Base-by-base conservation (phyloP, 2,797 vertebrate species). In the Lithobates pipiens region DNA sequence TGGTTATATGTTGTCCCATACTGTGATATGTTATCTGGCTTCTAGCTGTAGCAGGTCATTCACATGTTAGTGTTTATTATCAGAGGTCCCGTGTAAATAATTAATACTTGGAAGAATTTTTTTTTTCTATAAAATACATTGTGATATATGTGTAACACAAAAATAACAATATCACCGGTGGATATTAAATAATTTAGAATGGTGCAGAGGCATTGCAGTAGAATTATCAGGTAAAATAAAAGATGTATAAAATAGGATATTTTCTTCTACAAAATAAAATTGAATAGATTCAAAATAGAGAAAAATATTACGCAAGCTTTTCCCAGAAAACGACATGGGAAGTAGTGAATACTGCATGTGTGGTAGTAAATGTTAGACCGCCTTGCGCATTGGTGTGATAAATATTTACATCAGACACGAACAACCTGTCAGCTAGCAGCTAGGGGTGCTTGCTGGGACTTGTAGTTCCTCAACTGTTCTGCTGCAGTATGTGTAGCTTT, bases 141-240 rank as follows among this genome's bases (percentile, higher is more conserved):
- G 21, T 21, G 54, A 61, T 9, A 61, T n/a, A 61, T 5, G 50
- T 18, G 50, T 18, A 23, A 61, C 18, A 61, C 21, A 7, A 57
- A 69, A 71, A 39, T 39, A 39, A 57, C 25, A 61, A 9, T 9
- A 23, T 10, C 5, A 3, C 65, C 54, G 10, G 23, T 72, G 50
- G 36, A 27, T 61, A 72, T 34, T 57, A 70, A 50, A 72, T 25
- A 10, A 70, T 61, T 69, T 69, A 68, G 69, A 75, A 36, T 77
- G 68, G 72, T 84, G 74, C 82, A 70, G 76, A 42, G 76, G 69
- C 73, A 82, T 63, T 76, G 82, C 73, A 84, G 65, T 77, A 70
- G 29, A 80, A 57, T 80, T 50, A 68, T 54, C 10, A 4, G n/a
- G 10, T 34, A 54, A 65, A 61, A 61, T 1, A 72, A 23, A 23